A percentile compares a stretch with the other conserved stretches of the same genome.
phyloP scores from a whole-genome alignment of 2,113 vertebrate species.

The Acanthochromis polyacanthus region DNA sequence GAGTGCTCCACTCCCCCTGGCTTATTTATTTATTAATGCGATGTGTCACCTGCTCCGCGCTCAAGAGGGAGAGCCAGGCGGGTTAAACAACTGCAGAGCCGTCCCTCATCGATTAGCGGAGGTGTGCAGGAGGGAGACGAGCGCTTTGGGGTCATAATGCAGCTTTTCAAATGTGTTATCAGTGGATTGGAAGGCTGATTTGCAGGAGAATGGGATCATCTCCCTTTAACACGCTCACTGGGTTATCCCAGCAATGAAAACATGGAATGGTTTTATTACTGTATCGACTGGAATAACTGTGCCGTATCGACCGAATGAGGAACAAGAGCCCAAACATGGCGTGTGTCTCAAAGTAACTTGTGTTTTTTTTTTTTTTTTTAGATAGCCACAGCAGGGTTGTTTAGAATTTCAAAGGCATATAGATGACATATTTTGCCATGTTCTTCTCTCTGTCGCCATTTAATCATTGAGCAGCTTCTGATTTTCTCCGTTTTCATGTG shows the following conservation, averaged over 20 bases:
- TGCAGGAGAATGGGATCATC: conserved; percentile 24
- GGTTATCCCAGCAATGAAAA: conserved; percentile 53
- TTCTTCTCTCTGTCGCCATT: neutral
- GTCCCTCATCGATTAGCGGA: conserved; percentile 55
- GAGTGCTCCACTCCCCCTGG: conserved; percentile 49
- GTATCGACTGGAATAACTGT: conserved; percentile 52
- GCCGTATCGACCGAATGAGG: conserved; percentile 28
- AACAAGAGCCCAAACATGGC: conserved; percentile 5
- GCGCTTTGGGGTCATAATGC: conserved; percentile 36
- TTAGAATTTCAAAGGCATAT: conserved; percentile 7
- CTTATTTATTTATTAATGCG: conserved; percentile 78
- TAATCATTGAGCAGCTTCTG: neutral
- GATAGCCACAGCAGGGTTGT: neutral
- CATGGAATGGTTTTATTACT: conserved; percentile 55
- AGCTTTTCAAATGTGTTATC: conserved; percentile 51
- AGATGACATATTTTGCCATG: neutral
- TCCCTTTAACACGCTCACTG: neutral
- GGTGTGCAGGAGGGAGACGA: neutral
- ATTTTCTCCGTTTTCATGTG: neutral
- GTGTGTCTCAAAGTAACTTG: too few species aligned
- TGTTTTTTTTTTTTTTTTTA: neutral
- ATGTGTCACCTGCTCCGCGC: conserved; percentile 66
- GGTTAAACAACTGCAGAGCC: conserved; percentile 67
- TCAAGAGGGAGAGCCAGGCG: conserved; percentile 40
- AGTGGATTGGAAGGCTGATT: conserved; percentile 51